Base-by-base conservation (phyloP, 2,888 invertebrate genomes). In the Tetragonula carbonaria region DNA sequence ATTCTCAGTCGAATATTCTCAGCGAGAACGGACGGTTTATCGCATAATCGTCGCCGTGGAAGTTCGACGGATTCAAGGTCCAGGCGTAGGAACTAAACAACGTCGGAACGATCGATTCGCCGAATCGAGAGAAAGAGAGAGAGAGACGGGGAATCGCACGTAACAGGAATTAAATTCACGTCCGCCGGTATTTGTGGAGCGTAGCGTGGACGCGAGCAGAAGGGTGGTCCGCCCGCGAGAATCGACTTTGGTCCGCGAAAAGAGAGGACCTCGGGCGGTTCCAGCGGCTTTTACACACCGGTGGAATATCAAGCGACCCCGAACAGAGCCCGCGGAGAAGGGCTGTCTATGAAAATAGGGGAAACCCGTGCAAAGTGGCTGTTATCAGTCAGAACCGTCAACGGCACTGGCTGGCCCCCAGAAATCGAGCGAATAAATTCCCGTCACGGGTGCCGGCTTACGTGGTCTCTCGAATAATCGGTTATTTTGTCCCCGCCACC, bases 341-440 rank as follows among this genome's bases (percentile, higher is more conserved):
- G 78, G 77, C 70, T 57, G 76, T 78, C 85, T 90, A 91, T 91
- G 90, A 90, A 92, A 92, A 91, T 91, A 87, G 90, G 87, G 77
- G 81, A 79, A 73, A 82, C 45, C 82, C 80, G 90, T 81, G 89
- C 87, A 87, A 89, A 89, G 89, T 89, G 90, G 88, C 86, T 78
- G 90, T 89, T 89, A 89, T 89, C 90, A 90, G 90, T 89, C 90
- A 90, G 89, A 89, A 87, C 84, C 89, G 89, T 90, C 89, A 88
- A 74, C 85, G 78, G 84, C 89, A 89, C 88, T 88, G 89, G 89
- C 85, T 90, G 87, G 88, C 88, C 87, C 88, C 89, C 33, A 33
- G 85, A 89, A 91, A 92, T 90, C 89, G 91, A 90, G 78, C 90
- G 81, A 91, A 92, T 92, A 92, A 92, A 92, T 92, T 92, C 89